Evolutionary conservation across 1,140 invertebrate genomes (phyloP), one percentile per base, ranked within the genome.

Genomic region (Contarinia nasturtii): DNA sequence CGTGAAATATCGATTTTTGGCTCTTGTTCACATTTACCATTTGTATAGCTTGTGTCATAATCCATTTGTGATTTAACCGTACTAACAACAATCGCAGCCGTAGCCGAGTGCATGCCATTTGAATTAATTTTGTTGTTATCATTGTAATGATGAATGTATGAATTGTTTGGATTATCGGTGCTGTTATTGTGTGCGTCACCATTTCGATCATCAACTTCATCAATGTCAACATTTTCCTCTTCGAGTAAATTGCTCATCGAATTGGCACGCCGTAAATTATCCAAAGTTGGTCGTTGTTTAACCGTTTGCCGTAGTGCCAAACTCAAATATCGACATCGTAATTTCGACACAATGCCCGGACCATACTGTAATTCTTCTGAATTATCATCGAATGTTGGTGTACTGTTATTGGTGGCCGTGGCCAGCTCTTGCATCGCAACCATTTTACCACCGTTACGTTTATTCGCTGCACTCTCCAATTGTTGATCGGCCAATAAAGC

Each of bases 331-430:
- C 83, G 80, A 56, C 81, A 82, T 57, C 84, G 79, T 40, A 91
- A 68, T 55, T 80, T 82, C 53, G 82, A 86, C 4, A 93, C 88
- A 55, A 93, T 91, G 7, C 88, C 88, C 10, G 88, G 88, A 0
- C 88, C 88, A 66, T 92, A 93, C 53, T 82, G 79, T 17, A 90
- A 62, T 56, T 90, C 87, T 65, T 89, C 84, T 45, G 49, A 55
- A 40, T 50, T 53, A 53, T 52, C 57, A 51, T 50, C 53, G 44
- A 20, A 49, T 51, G 49, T 53, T n/a, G n/a, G n/a, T n/a, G n/a
- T n/a, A n/a, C n/a, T n/a, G n/a, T n/a, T n/a, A 50, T 54, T 48
- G 55, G 54, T 44, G 22, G 54, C 55, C 45, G 61, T 61, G 49
- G 55, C 55, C 58, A 63, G 57, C 53, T 64, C 63, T 54, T 60